A percentile compares a stretch with the other conserved stretches of the same genome.
These are phyloP conservation scores for Calyptommatus sinebrachiatus DNA, from an alignment of 2,113 vertebrate species.

Conservation along the genomic window DNA sequence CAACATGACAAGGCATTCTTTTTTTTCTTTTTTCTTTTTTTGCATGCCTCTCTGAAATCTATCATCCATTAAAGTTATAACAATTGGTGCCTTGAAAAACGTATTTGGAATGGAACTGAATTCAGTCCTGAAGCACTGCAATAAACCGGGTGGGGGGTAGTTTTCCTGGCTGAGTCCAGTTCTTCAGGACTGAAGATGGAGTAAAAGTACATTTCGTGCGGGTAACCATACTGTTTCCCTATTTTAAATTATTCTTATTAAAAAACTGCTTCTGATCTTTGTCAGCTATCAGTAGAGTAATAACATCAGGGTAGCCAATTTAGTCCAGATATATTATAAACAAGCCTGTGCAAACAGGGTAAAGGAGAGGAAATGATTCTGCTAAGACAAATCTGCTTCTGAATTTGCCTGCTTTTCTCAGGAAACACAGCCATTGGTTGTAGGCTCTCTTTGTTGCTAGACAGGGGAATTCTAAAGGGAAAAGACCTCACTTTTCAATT, in stretches of 20 bases:
- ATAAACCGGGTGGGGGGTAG: no score
- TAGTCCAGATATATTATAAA: not conserved
- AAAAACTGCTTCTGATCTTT: no score
- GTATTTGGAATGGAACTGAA: slow-evolving; percentile 24
- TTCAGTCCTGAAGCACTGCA: not conserved
- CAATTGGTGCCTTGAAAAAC: slow-evolving; percentile 23
- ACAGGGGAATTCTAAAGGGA: no score
- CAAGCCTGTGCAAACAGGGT: not conserved
- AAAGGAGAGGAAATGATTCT: not conserved
- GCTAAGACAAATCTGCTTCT: not conserved
- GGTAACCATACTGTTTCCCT: not conserved
- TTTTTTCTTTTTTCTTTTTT: not conserved
- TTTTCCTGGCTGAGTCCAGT: no score
- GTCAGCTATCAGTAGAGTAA: not conserved
- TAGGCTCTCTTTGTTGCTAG: no score
- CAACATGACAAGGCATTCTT: slow-evolving; percentile 1
- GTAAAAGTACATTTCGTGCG: no score
- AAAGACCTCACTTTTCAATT: no score
- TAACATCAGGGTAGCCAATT: not conserved
- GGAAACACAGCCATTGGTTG: no score
- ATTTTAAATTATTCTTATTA: not conserved
- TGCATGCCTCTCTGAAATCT: slow-evolving; percentile 16
- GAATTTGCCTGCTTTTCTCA: no score
- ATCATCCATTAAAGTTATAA: slow-evolving; percentile 23
- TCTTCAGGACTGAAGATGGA: not conserved